Conservation (phyloP, 2,113 vertebrate species). For the Empidonax alnorum region DNA sequence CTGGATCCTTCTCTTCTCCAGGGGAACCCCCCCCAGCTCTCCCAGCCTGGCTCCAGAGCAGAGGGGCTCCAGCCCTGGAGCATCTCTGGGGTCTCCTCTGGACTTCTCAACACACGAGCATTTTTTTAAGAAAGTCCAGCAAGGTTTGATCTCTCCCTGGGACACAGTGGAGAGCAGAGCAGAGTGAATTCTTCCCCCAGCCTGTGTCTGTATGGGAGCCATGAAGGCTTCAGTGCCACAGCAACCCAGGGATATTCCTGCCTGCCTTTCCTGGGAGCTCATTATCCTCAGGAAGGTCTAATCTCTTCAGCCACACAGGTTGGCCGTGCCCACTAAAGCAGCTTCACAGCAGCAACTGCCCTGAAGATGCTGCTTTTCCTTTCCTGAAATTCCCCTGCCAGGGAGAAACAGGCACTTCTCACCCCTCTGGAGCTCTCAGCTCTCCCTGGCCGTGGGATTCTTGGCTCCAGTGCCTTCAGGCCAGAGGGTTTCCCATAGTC, state of each 20-base stretch:
- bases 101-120: neutral
- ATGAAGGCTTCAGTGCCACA: neutral
- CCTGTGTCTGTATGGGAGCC: neutral
- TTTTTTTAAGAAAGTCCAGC: neutral
- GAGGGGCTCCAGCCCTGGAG: neutral
- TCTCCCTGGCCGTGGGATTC: neutral
- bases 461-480: neutral
- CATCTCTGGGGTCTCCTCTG: neutral
- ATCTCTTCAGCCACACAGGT: neutral
- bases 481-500: neutral
- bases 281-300: neutral
- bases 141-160: neutral
- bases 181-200: neutral
- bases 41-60: neutral
- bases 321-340: neutral
- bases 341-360: neutral
- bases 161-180: neutral
- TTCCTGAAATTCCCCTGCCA: neutral
- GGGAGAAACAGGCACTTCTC: neutral
- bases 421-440: neutral
- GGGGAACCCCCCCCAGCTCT: neutral
- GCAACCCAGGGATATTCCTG: neutral
- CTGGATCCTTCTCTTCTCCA: neutral
- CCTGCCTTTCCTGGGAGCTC: neutral
- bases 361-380: neutral